phyloP scores from a whole-genome alignment of 2,888 invertebrate species.

The Parnassius glacialis region DNA sequence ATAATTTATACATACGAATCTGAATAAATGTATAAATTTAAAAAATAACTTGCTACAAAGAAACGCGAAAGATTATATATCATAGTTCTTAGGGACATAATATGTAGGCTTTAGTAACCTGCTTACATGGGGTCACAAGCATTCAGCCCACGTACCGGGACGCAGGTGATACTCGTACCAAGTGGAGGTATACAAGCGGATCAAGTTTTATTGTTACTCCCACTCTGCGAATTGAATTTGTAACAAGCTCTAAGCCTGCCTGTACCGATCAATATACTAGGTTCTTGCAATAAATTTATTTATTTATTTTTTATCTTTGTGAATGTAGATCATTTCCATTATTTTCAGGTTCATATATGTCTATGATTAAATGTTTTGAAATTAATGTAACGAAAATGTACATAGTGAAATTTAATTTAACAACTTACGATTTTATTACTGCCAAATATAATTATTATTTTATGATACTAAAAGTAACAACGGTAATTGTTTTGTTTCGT shows the following conservation, averaged over 20 bases:
- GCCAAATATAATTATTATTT: too few species aligned
- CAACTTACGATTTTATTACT: too few species aligned
- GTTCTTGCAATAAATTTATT: conserved; percentile 24
- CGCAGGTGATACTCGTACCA: conserved; percentile 60
- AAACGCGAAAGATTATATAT: not conserved
- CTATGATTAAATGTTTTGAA: too few species aligned
- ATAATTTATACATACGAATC: too few species aligned
- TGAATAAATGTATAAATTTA: too few species aligned
- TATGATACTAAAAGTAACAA: too few species aligned
- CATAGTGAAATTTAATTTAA: too few species aligned
- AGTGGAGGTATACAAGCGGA: conserved; percentile 58
- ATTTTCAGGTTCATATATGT: not conserved
- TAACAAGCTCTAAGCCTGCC: conserved; percentile 51
- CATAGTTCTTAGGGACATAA: too few species aligned
- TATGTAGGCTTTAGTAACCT: not conserved
- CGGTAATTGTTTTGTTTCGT: too few species aligned
- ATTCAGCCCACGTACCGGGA: conserved; percentile 65
- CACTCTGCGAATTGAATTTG: conserved; percentile 79
- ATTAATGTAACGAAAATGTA: too few species aligned
- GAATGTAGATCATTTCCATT: not conserved
- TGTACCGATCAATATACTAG: conserved; percentile 55
- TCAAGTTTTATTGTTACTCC: conserved; percentile 74
- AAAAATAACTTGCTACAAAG: not conserved
- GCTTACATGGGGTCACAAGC: conserved; percentile 20
- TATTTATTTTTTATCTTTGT: conserved; percentile 8